Base-by-base conservation (phyloP, 2,113 vertebrate species). In the Casuarius casuarius region DNA sequence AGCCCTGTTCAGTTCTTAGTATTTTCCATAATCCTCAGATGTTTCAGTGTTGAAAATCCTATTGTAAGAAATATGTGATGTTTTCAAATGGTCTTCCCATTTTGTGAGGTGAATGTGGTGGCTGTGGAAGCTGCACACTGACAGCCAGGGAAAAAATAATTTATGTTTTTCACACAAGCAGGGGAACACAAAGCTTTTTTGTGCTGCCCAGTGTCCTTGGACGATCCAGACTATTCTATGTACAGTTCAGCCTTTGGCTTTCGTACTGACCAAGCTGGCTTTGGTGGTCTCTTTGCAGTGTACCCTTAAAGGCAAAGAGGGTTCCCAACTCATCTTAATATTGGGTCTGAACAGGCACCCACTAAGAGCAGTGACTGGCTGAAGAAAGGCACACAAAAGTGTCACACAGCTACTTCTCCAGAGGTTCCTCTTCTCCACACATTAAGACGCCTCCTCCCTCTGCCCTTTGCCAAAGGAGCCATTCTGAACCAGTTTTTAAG, bases 401-500 rank as follows among this genome's bases (percentile, higher is more conserved):
- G 13, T 68, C 40, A 31, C 29, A 48, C 31, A 8, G 10, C 65
- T 28, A 61, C 35, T 29, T 85, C 33, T 73, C 40, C 72, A 90
- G 54, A 92, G 15, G 22, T 33, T 33, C 28, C 21, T 21, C 17
- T 46, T 63, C 12, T 63, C 29, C 72, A 49, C 20, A 73, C 87
- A 44, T 82, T 46, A 78, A 71, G 33, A 31, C 63, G 38, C 9
- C 26, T 84, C n/a, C 31, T 31, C 13, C 28, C 2, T 91, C 40
- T 68, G 7, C 56, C 68, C 12, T 78, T 35, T 61, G 51, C 61
- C 85, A 82, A 67, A 72, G 56, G 31, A 91, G 59, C 63, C 78
- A 72, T 78, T 75, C 52, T 75, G 85, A 88, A 95, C 62, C 70
- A 76, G 63, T n/a, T 93, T 96, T 88, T 67, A 56, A 95, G 74